Percentiles rank a stretch among this genome's conserved stretches.
Conservation (phyloP, 2,888 invertebrate species). For the Myopa testacea region DNA sequence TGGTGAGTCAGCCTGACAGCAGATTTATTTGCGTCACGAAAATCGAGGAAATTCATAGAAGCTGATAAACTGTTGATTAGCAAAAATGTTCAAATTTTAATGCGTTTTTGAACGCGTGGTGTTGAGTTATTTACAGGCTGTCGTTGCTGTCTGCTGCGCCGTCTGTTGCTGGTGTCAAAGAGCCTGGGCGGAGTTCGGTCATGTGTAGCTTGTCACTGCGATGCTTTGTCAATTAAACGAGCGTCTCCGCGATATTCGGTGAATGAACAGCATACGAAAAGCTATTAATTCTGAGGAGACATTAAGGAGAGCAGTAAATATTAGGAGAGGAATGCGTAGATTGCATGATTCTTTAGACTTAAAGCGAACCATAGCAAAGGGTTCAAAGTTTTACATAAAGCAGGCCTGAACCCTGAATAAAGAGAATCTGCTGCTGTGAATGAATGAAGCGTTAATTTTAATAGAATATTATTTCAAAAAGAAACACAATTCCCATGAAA, state of each 20-base stretch:
- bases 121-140: slow-evolving; percentile 17
- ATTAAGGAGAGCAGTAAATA: too few relatives aligned
- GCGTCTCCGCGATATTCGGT: not conserved
- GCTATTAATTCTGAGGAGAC: not conserved
- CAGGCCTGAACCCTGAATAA: too few relatives aligned
- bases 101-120: slow-evolving; percentile 26
- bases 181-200: slow-evolving; percentile 33
- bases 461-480: too few relatives aligned
- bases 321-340: not conserved
- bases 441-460: too few relatives aligned
- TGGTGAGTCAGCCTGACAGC: not conserved
- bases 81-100: slow-evolving; percentile 33
- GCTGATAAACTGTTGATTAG: slow-evolving; percentile 34
- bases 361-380: too few relatives aligned
- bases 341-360: too few relatives aligned
- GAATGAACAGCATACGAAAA: not conserved
- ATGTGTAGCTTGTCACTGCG: slow-evolving; percentile 32
- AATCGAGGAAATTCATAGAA: slow-evolving; percentile 4
- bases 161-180: slow-evolving; percentile 8
- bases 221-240: slow-evolving; percentile 30
- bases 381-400: too few relatives aligned
- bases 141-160: slow-evolving; percentile 14
- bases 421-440: too few relatives aligned
- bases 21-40: slow-evolving; percentile 19
- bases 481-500: too few relatives aligned